A percentile compares a stretch with the other conserved stretches of the same genome.
These are phyloP conservation scores for Idaea aversata DNA, from an alignment of 2,888 invertebrate species.

Conservation along the genomic window DNA sequence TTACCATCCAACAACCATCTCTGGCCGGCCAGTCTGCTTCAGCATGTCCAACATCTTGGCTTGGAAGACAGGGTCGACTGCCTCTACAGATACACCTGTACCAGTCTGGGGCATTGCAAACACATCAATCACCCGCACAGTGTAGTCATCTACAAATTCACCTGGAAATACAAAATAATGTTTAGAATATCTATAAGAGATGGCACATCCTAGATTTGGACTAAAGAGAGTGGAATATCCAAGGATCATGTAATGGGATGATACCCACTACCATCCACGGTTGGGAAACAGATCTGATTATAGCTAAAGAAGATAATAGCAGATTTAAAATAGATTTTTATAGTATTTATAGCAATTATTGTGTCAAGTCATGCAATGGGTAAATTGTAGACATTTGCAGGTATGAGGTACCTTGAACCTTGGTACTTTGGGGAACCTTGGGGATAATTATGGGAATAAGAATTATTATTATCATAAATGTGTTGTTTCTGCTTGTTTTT, in stretches of 20 bases:
- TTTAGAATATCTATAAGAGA: neutral
- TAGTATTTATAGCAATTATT: neutral
- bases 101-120: constrained; percentile 99
- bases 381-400: too few species aligned
- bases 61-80: constrained; percentile 99
- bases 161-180: constrained; percentile 79
- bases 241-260: too few species aligned
- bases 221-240: too few species aligned
- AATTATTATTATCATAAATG: too few species aligned
- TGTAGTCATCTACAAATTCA: constrained; percentile 99
- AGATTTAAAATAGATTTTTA: neutral
- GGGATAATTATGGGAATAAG: too few species aligned
- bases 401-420: too few species aligned
- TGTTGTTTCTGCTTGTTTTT: neutral
- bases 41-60: constrained; percentile 99
- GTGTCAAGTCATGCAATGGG: too few species aligned
- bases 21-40: constrained; percentile 98
- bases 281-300: too few species aligned
- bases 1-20: constrained; percentile 98
- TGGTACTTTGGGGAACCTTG: too few species aligned
- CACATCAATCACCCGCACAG: constrained; percentile 99
- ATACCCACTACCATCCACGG: too few species aligned
- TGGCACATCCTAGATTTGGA: too few species aligned
- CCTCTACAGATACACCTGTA: constrained; percentile 98
- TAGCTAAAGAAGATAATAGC: too few species aligned